phyloP scores from a whole-genome alignment of 2,888 invertebrate species.

The Athalia circularis region DNA sequence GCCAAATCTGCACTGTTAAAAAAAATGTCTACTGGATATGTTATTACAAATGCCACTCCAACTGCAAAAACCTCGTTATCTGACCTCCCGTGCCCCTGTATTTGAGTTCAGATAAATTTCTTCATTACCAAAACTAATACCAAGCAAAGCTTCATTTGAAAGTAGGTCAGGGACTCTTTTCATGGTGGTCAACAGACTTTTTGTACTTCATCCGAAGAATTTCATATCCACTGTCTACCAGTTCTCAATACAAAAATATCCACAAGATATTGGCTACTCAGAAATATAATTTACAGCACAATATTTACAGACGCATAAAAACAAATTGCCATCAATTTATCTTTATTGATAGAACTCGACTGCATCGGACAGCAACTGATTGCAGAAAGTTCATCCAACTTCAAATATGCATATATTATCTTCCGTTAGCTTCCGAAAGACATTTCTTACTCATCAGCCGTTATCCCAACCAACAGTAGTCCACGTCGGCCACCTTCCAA shows the following conservation, averaged over 20 bases:
- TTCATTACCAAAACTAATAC: slow-evolving; percentile 51
- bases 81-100: slow-evolving; percentile 59
- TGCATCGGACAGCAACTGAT: slow-evolving; percentile 22
- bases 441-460: background rate
- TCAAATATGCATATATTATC: slow-evolving; percentile 18
- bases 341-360: slow-evolving; percentile 30
- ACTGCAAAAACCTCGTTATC: slow-evolving; percentile 53
- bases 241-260: slow-evolving; percentile 14
- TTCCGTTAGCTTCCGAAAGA: slow-evolving; percentile 1
- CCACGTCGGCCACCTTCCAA: background rate
- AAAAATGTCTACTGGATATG: slow-evolving; percentile 55
- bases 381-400: slow-evolving; percentile 40
- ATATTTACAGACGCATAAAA: slow-evolving; percentile 29
- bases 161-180: slow-evolving; percentile 59
- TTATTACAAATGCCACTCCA: slow-evolving; percentile 22
- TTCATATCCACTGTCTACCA: slow-evolving; percentile 24
- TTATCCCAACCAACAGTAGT: slow-evolving; percentile 5
- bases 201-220: slow-evolving; percentile 17
- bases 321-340: slow-evolving; percentile 41
- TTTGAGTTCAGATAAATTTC: slow-evolving; percentile 59
- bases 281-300: slow-evolving; percentile 26
- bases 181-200: slow-evolving; percentile 19
- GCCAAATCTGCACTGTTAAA: background rate
- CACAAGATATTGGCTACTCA: slow-evolving; percentile 17
- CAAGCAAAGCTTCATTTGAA: slow-evolving; percentile 59